These are phyloP conservation scores for Brachionus plicatilis DNA, from an alignment of 1,140 invertebrate genomes.

Conservation along the genomic window DNA sequence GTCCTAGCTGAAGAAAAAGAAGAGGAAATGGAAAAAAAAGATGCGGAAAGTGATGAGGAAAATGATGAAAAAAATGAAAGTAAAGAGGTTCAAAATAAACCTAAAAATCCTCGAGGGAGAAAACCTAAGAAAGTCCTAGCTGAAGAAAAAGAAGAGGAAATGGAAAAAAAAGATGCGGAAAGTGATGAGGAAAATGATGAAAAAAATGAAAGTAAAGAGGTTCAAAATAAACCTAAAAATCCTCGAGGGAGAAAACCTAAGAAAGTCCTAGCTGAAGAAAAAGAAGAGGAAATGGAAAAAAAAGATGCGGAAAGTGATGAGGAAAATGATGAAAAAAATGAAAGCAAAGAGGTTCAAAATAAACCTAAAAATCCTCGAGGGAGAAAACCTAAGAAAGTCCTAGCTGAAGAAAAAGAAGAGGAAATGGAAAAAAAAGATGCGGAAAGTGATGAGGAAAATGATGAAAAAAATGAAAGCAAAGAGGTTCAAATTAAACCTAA, in stretches of 20 bases:
- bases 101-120: neutral
- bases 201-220: neutral
- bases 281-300: neutral
- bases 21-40: neutral
- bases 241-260: neutral
- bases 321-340: neutral
- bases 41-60: neutral
- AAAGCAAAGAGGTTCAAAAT: neutral
- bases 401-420: neutral
- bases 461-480: no score
- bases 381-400: neutral
- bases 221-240: neutral
- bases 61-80: neutral
- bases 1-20: neutral
- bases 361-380: neutral
- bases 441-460: neutral
- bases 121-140: neutral
- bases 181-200: neutral
- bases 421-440: neutral
- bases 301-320: neutral
- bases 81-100: neutral
- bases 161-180: neutral
- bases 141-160: neutral
- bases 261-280: neutral
- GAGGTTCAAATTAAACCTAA: neutral